phyloP scores from a whole-genome alignment of 2,797 vertebrate genomes.

The Lacerta viridis region DNA sequence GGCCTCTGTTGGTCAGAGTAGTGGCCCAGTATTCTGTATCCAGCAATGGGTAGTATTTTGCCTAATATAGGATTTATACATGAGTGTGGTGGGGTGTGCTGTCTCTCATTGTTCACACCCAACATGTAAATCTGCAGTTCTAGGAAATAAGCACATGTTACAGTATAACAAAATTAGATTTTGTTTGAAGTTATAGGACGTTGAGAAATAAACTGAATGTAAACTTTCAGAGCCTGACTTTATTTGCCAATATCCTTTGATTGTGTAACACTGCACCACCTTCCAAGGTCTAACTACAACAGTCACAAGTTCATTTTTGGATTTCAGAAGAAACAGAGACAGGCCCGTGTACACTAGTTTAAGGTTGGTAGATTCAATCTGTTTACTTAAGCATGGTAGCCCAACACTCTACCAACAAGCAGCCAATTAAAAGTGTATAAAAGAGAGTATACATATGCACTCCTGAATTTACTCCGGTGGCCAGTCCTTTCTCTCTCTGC shows the following conservation, averaged over 20 bases:
- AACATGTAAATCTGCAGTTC: background rate
- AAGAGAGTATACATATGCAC: background rate
- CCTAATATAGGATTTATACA: background rate
- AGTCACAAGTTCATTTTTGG: background rate
- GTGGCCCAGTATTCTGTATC: background rate
- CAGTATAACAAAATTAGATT: background rate
- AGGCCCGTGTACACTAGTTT: background rate
- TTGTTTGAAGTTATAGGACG: no score
- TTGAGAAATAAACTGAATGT: background rate
- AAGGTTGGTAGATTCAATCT: background rate
- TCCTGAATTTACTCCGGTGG: background rate
- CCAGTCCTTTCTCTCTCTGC: background rate
- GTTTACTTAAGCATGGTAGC: background rate
- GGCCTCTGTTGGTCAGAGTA: background rate
- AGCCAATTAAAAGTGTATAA: background rate
- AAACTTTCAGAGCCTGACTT: background rate
- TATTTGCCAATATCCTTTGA: background rate
- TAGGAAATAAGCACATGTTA: background rate
- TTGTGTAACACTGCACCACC: background rate
- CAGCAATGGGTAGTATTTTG: background rate
- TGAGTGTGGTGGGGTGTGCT: background rate
- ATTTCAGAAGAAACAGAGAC: background rate
- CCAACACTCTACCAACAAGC: background rate
- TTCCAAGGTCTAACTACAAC: background rate
- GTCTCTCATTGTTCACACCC: background rate